Percentiles rank a stretch among this genome's conserved stretches.
These are phyloP conservation scores for Liparis tanakae DNA, from an alignment of 2,797 vertebrate genomes.

Conservation along the genomic window DNA sequence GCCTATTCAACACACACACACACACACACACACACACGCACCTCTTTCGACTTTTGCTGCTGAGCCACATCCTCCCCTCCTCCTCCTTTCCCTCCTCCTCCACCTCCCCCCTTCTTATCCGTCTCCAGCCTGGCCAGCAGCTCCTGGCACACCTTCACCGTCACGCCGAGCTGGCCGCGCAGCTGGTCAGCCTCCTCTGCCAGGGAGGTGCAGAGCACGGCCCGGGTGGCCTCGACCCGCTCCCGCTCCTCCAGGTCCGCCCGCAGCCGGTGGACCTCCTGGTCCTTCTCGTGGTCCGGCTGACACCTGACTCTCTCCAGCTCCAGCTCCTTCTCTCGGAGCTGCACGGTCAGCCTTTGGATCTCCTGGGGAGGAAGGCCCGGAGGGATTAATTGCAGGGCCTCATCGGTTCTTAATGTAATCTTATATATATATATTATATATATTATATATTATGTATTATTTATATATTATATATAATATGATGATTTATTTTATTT, in stretches of 20 bases:
- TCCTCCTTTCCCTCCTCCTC: slow-evolving; percentile 29
- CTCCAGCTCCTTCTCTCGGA: slow-evolving; percentile 86
- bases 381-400: neutral
- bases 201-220: slow-evolving; percentile 88
- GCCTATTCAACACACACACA: slow-evolving; percentile 43
- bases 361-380: slow-evolving; percentile 82
- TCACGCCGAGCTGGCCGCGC: slow-evolving; percentile 85
- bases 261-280: slow-evolving; percentile 84
- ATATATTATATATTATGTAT: too few species aligned
- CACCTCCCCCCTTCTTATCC: slow-evolving; percentile 64
- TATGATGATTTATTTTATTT: too few species aligned
- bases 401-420: neutral
- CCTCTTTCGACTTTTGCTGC: slow-evolving; percentile 76
- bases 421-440: too few species aligned
- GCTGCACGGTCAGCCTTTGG: slow-evolving; percentile 79
- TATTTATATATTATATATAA: too few species aligned
- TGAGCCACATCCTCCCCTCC: slow-evolving; percentile 42
- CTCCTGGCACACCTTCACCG: slow-evolving; percentile 91
- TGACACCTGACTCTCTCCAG: slow-evolving; percentile 77
- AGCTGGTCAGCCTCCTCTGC: slow-evolving; percentile 89
- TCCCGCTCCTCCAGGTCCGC: slow-evolving; percentile 82
- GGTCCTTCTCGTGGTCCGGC: slow-evolving; percentile 85
- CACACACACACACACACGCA: slow-evolving; percentile 76
- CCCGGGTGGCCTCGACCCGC: slow-evolving; percentile 84
- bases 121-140: slow-evolving; percentile 88